Evolutionary conservation across 2,888 invertebrate genomes (phyloP).

Genomic region (Hyppa rectilinea): DNA sequence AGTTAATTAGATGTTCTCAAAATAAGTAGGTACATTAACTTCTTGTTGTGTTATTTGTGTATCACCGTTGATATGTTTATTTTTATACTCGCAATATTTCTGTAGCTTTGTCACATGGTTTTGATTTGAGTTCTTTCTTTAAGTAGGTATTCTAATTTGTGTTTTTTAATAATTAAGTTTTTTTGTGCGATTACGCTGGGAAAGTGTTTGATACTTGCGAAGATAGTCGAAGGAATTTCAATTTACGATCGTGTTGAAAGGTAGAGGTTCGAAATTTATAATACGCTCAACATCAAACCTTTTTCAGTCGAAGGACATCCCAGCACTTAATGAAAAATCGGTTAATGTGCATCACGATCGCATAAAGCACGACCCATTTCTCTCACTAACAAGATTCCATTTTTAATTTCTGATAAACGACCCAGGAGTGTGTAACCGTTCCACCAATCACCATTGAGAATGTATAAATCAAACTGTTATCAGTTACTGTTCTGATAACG

Average conservation of each 20-base stretch:
- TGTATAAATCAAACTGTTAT: conserved; percentile 88
- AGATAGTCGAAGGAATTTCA: neutral
- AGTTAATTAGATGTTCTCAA: conserved; percentile 80
- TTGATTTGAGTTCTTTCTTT: conserved; percentile 29
- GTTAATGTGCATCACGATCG: conserved; percentile 58
- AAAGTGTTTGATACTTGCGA: neutral
- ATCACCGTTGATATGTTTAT: conserved; percentile 61
- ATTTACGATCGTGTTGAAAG: neutral
- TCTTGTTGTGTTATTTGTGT: conserved; percentile 66
- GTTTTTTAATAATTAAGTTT: neutral
- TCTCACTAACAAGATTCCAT: conserved; percentile 78
- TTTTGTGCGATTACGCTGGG: too few species aligned
- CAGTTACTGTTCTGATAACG: conserved; percentile 83
- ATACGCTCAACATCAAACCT: neutral
- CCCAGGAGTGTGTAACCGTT: conserved; percentile 67
- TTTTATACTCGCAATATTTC: conserved; percentile 63
- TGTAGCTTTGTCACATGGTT: conserved; percentile 49
- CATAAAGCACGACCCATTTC: conserved; percentile 80
- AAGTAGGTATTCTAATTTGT: neutral
- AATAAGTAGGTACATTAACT: conserved; percentile 63
- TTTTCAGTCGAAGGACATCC: conserved; percentile 35
- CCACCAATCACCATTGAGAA: conserved; percentile 82
- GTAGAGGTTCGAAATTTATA: neutral
- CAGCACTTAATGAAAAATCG: conserved; percentile 41
- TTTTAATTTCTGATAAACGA: conserved; percentile 82